phyloP scores from a whole-genome alignment of 2,888 invertebrate genomes.

The Quadroppia sp. region DNA sequence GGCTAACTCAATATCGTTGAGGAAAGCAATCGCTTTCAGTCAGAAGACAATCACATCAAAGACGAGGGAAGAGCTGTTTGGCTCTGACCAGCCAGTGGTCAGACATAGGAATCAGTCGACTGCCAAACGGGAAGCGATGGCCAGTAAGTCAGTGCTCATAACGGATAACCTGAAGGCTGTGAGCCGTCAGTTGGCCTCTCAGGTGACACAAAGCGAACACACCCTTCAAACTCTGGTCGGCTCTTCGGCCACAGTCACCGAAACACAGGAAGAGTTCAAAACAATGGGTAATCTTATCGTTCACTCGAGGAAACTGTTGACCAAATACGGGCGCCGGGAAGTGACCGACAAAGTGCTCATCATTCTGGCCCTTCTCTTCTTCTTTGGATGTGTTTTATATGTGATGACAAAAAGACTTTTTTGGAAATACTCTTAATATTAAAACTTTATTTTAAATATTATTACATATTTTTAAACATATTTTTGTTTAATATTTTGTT shows the following conservation, averaged over 20 bases:
- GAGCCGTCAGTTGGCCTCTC: constrained; percentile 77
- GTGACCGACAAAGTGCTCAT: constrained; percentile 90
- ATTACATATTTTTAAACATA: not conserved
- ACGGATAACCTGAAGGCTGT: constrained; percentile 70
- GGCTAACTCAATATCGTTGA: constrained; percentile 39
- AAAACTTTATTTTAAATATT: not conserved
- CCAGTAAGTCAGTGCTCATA: constrained; percentile 36
- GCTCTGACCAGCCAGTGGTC: not conserved
- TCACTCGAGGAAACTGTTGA: constrained; percentile 82
- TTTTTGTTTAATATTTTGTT: constrained; percentile 4
- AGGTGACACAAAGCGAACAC: constrained; percentile 77
- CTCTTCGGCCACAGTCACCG: constrained; percentile 58
- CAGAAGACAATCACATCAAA: constrained; percentile 43
- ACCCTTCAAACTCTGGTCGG: constrained; percentile 68
- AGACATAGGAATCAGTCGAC: constrained; percentile 7
- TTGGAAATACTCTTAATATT: constrained; percentile 32
- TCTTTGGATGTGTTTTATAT: constrained; percentile 64
- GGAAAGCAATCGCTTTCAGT: constrained; percentile 45
- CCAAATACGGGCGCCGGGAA: constrained; percentile 89
- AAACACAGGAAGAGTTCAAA: constrained; percentile 74
- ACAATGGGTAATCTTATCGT: constrained; percentile 79
- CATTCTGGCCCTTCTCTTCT: constrained; percentile 79
- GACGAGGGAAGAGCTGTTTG: constrained; percentile 45
- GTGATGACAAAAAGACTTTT: constrained; percentile 40
- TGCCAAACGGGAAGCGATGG: constrained; percentile 19